Base-by-base conservation (phyloP, 2,797 vertebrate species). In the Botia almorhae region DNA sequence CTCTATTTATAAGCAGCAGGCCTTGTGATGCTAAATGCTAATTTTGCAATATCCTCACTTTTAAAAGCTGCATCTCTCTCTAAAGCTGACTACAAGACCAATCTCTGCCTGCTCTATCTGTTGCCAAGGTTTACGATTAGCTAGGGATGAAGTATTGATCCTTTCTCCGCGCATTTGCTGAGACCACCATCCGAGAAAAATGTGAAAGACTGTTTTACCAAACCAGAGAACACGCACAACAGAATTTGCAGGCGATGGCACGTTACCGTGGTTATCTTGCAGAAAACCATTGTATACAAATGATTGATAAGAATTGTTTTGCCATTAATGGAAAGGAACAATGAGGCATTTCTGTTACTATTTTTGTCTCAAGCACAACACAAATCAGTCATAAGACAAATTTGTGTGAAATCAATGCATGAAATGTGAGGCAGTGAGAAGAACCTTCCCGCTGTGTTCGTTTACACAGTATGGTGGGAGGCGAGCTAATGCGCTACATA, bases 61-160 rank as follows among this genome's bases (percentile, higher is more conserved):
- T 77, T 68, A 78, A 76, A 79, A 74, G 61, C 53, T 50, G 53
- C 76, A 74, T 83, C 76, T 69, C 33, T 70, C 58, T 84, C 51
- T 74, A 71, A 78, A 81, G 75, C 84, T 78, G 67, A 78, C 76
- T 81, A 87, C 77, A 82, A 85, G 84, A 76, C 48, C 81, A 69
- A 81, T 85, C 82, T 82, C n/a, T 61, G 80, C 61, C 71, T 60
- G 74, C 68, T 70, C 16, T 29, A 60, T 74, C 78, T 63, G 72
- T 78, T 82, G 74, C 69, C 19, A 76, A 23, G 64, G 70, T 72
- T 85, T 77, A 78, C 68, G 70, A 72, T 73, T 74, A 76, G 81
- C 61, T 48, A 78, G 83, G 78, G 82, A 85, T 77, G 78, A 78
- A 43, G 55, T 85, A 85, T 83, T 74, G 84, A 85, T 85, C 81